Evolutionary conservation across 2,888 invertebrate species (phyloP), one percentile per base, ranked within the genome.

Genomic region (Sericinus montela): DNA sequence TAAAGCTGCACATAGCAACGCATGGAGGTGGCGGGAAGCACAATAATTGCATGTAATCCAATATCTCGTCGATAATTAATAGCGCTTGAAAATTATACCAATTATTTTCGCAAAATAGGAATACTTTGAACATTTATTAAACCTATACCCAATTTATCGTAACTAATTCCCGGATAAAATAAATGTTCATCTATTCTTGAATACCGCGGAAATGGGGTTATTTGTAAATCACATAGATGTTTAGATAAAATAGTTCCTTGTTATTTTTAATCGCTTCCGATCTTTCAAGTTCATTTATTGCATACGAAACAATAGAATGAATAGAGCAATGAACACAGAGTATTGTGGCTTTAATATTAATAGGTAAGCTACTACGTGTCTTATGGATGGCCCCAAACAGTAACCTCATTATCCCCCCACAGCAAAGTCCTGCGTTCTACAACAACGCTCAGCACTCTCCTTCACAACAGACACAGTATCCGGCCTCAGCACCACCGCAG

Each of bases 361-460:
- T 11, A 11, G 4, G 32, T 11, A 32, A 6, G 32, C 32, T 25
- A 19, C 19, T 10, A 29, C 11, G 13, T 7, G 34, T 23, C 42
- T 42, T 43, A 47, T 47, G 38, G 37, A 52, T 45, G 51, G 55
- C 58, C 54, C 56, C 49, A 53, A 39, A 53, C 45, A 51, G 56
- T 60, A 55, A 54, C 51, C 48, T 62, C 61, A 59, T 55, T 63
- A 58, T 54, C 62, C 60, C 62, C 60, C 66, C 55, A 63, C 70
- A 87, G 83, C 88, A 81, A 71, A 80, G 68, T 68, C 83, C 86
- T 62, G 89, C 89, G 62, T 74, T 67, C 77, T 77, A 77, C 80
- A 80, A 81, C 81, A 78, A 79, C 82, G 81, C 85, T 80, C 77
- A 84, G 80, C 77, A 86, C 68, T 72, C 87, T 65, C 69, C 79